Evolutionary conservation across 2,888 invertebrate genomes (phyloP), one percentile per base, ranked within the genome.

Genomic region (Vandiemenella viatica): DNA sequence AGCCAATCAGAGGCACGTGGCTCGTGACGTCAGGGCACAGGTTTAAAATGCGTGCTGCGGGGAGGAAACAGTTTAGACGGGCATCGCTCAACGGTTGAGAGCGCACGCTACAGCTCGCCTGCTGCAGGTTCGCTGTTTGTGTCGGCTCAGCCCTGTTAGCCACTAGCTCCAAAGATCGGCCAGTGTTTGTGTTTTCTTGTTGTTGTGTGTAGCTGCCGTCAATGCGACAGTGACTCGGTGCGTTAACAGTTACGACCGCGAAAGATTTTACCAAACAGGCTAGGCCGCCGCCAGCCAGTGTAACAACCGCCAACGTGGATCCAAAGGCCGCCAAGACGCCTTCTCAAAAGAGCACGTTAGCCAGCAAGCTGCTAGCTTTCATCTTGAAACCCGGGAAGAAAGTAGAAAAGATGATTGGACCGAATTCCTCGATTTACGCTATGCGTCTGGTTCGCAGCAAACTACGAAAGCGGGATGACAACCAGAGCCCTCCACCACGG

Each of bases 361-460:
- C 42, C 13, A 19, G 19, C 42, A 42, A 42, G 15, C 21, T 42
- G 42, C n/a, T 42, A 5, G 17, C 42, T n/a, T 42, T 42, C 21
- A n/a, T 42, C 13, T 21, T 19, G n/a, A 42, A 42, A 8, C 18
- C n/a, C 13, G 18, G 21, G 13, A 17, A 19, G 18, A 7, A 18
- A 46, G 15, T 5, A 15, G n/a, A 54, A 64, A 78, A 76, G 64
- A 85, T 86, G 85, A 85, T 86, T 69, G 85, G 85, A 69, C 83
- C 78, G 71, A 83, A 83, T 72, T 83, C 83, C 68, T 53, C 56
- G 15, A 83, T 83, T 66, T 78, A 86, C 71, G 84, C 86, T 68
- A 83, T 87, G 68, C 86, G 86, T 72, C 81, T 87, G 80, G 86
- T 87, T 72, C 85, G 85, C 79, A 87, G 85, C 72, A 87, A 87